These are phyloP conservation scores for Labeo calbasu DNA, from an alignment of 2,797 vertebrate species.

Conservation along the genomic window DNA sequence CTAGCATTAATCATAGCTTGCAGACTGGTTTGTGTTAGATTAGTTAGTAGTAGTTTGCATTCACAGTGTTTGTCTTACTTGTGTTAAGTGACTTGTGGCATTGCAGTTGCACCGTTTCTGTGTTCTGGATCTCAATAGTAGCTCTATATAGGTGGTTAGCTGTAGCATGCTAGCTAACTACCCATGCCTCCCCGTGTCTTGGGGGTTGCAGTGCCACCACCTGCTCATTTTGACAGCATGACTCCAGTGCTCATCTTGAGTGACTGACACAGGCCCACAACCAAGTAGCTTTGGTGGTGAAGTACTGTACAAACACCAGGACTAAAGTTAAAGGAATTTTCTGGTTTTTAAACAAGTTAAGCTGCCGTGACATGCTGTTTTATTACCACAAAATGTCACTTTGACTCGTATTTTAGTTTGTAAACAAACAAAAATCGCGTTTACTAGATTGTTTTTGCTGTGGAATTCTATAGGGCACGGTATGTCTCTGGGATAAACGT, in stretches of 20 bases:
- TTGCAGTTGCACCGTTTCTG: neutral
- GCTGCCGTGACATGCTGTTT: neutral
- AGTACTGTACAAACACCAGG: neutral
- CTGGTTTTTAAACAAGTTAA: neutral
- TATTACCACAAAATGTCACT: neutral
- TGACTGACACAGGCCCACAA: conserved; percentile 21
- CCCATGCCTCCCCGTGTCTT: neutral
- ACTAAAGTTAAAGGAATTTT: neutral
- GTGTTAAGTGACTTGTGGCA: neutral
- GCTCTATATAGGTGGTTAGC: neutral
- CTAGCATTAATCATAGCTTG: conserved; percentile 44
- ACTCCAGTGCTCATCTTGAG: neutral
- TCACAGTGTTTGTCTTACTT: neutral
- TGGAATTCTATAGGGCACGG: neutral
- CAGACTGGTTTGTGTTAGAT: conserved; percentile 2
- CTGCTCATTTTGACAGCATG: conserved; percentile 22
- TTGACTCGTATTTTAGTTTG: neutral
- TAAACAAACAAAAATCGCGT: neutral
- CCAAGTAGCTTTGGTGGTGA: neutral
- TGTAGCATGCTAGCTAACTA: conserved; percentile 27
- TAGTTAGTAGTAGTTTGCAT: neutral
- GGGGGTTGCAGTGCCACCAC: neutral
- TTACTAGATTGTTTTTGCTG: neutral
- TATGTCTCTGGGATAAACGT: neutral
- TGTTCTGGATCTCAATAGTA: neutral